Evolutionary conservation across 2,797 vertebrate species (phyloP).

Genomic region (Neoniphon sammara): DNA sequence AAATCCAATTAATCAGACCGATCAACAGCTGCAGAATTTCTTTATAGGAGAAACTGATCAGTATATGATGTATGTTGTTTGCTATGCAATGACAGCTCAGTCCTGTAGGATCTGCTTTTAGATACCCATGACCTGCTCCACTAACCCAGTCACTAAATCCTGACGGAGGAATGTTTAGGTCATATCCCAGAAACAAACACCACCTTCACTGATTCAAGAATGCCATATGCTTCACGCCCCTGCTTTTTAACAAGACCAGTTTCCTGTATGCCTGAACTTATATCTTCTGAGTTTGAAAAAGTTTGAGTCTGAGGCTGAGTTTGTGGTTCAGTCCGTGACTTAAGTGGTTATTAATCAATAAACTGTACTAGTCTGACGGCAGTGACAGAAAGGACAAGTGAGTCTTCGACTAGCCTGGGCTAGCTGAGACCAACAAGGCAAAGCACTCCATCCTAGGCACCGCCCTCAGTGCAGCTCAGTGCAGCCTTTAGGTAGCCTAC

Average conservation of each 20-base stretch:
- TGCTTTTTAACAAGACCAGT: background rate
- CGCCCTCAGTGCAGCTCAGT: no score
- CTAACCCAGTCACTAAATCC: conserved; percentile 9
- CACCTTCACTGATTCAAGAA: background rate
- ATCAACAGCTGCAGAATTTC: background rate
- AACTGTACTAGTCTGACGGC: no score
- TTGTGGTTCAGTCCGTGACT: no score
- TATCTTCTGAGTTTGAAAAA: background rate
- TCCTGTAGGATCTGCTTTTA: conserved; percentile 25
- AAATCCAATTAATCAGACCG: background rate
- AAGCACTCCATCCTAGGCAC: no score
- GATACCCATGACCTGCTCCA: background rate
- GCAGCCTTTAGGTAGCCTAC: background rate
- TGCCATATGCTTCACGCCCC: background rate
- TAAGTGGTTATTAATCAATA: no score
- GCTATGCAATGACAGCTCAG: background rate
- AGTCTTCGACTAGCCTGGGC: no score
- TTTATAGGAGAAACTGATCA: background rate
- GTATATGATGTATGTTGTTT: background rate
- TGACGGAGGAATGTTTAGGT: conserved; percentile 32
- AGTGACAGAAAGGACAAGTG: no score
- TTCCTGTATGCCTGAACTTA: background rate
- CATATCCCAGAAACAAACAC: background rate
- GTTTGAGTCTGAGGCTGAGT: no score
- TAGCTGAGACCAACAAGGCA: no score